Conservation (phyloP, 1,140 invertebrate species). For the Heliothis virescens region DNA sequence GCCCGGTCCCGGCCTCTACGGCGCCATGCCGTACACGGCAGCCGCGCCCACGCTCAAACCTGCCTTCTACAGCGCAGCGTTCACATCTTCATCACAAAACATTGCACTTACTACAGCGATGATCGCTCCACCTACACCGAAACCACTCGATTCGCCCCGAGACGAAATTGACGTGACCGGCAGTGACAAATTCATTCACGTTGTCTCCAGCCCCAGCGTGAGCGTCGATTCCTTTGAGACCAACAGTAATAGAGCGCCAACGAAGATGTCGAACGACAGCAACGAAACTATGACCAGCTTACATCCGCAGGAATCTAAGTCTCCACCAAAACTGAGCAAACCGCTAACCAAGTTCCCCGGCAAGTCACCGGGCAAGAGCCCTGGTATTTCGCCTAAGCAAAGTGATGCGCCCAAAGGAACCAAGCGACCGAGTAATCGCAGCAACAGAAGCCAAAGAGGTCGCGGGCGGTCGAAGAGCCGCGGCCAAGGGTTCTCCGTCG, state of each 20-base stretch:
- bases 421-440: slow-evolving; percentile 85
- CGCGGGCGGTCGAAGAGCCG: slow-evolving; percentile 91
- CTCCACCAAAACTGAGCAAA: slow-evolving; percentile 88
- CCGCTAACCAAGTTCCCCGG: slow-evolving; percentile 88
- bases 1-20: slow-evolving; percentile 88
- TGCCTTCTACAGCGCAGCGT: slow-evolving; percentile 89
- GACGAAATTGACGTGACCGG: slow-evolving; percentile 79
- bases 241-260: slow-evolving; percentile 64
- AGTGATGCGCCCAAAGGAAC: slow-evolving; percentile 75
- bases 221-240: slow-evolving; percentile 74
- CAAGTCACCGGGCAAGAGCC: slow-evolving; percentile 91
- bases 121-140: slow-evolving; percentile 87
- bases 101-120: slow-evolving; percentile 92
- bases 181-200: slow-evolving; percentile 78
- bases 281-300: slow-evolving; percentile 67
- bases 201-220: slow-evolving; percentile 74
- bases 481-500: slow-evolving; percentile 83
- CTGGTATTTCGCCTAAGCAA: slow-evolving; percentile 91
- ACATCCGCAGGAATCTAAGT: slow-evolving; percentile 85
- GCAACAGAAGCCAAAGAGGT: slow-evolving; percentile 86
- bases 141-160: slow-evolving; percentile 78
- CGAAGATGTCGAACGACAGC: slow-evolving; percentile 77
- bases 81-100: slow-evolving; percentile 92
- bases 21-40: slow-evolving; percentile 87
- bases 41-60: slow-evolving; percentile 75